Evolutionary conservation across 2,797 vertebrate species (phyloP).

Genomic region (Periophthalmus magnuspinnatus): DNA sequence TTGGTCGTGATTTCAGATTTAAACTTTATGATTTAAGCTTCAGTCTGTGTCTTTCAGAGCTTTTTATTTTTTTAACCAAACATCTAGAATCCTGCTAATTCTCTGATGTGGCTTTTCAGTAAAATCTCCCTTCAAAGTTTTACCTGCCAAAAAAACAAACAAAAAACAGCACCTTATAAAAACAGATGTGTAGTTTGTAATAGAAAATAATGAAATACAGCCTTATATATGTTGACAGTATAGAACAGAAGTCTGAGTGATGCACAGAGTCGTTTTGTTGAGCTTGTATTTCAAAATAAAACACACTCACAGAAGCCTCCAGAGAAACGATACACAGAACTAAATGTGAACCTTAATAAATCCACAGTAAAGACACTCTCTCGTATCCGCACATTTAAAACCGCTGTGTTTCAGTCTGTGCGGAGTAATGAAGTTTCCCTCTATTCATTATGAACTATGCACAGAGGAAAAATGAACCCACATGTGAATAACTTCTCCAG

Average conservation of each 20-base stretch:
- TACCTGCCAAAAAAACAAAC: not conserved
- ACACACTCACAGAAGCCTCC: not conserved
- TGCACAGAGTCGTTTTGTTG: no score
- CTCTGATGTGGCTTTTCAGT: not conserved
- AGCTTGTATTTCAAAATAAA: not conserved
- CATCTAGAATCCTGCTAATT: not conserved
- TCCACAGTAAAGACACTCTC: not conserved
- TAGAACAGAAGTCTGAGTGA: no score
- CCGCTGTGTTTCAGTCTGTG: not conserved
- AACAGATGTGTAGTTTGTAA: no score
- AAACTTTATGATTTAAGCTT: no score
- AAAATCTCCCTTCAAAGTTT: not conserved
- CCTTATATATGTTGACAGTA: not conserved
- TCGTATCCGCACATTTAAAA: slow-evolving; percentile 5
- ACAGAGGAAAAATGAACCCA: not conserved
- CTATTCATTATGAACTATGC: slow-evolving; percentile 1
- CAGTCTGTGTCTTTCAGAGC: not conserved
- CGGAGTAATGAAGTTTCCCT: not conserved
- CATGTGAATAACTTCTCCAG: slow-evolving; percentile 11
- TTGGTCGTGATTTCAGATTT: no score
- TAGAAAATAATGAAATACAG: no score
- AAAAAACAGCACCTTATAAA: no score
- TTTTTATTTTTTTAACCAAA: not conserved
- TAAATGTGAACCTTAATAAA: slow-evolving; percentile 6
- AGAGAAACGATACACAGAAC: not conserved